Evolutionary conservation across 2,888 invertebrate species (phyloP).

Genomic region (Orthosia cruda): DNA sequence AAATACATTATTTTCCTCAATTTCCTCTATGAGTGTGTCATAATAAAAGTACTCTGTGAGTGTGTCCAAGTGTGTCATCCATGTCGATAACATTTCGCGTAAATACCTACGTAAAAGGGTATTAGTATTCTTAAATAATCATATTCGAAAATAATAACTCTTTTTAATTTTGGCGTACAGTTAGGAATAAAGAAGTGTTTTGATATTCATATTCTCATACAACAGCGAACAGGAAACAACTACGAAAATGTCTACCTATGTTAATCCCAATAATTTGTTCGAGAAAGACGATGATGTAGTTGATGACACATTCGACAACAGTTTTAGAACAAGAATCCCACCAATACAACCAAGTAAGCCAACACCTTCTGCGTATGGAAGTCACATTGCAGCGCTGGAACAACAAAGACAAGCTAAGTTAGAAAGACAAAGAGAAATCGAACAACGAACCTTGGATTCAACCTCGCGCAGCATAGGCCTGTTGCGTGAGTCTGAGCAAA

Average conservation of each 20-base stretch:
- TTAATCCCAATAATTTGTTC: constrained; percentile 93
- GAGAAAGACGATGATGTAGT: constrained; percentile 94
- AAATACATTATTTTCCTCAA: too few species aligned
- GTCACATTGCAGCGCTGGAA: constrained; percentile 91
- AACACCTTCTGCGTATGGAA: constrained; percentile 78
- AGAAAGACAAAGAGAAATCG: constrained; percentile 95
- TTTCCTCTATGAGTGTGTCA: too few species aligned
- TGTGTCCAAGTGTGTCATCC: too few species aligned
- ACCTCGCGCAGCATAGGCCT: constrained; percentile 95
- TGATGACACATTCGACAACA: constrained; percentile 95
- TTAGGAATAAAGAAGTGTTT: constrained; percentile 11
- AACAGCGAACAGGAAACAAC: constrained; percentile 20
- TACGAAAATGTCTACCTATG: constrained; percentile 85
- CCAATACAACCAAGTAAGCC: constrained; percentile 78
- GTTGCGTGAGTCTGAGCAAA: constrained; percentile 97
- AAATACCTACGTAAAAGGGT: constrained; percentile 43
- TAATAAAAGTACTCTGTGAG: too few species aligned
- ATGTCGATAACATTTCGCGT: constrained; percentile 41
- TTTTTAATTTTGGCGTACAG: constrained; percentile 3
- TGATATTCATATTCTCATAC: constrained; percentile 4
- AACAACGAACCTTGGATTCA: constrained; percentile 96
- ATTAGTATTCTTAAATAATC: constrained; percentile 24
- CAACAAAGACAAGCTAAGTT: constrained; percentile 94
- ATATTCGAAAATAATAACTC: not conserved
- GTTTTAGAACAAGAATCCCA: constrained; percentile 88